These are phyloP conservation scores for Protodeltote pygarga DNA, from an alignment of 2,888 invertebrate species.

Conservation along the genomic window DNA sequence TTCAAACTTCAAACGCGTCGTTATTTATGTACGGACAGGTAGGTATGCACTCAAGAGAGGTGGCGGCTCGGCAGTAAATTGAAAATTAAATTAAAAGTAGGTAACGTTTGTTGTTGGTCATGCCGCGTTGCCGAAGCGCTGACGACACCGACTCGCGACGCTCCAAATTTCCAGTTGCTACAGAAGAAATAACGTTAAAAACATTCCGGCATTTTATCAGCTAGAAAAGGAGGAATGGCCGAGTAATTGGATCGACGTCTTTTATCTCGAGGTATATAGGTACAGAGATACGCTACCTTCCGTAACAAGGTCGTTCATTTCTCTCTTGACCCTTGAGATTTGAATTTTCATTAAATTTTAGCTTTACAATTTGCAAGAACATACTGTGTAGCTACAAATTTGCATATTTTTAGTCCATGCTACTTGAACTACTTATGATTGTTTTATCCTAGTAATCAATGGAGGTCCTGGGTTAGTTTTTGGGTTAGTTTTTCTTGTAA, in stretches of 20 bases:
- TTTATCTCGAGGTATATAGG: constrained; percentile 39
- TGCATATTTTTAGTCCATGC: no score
- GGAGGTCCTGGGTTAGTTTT: no score
- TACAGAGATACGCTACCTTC: constrained; percentile 13
- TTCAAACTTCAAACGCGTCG: constrained; percentile 47
- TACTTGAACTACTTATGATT: no score
- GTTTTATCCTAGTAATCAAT: no score
- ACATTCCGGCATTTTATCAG: constrained; percentile 58
- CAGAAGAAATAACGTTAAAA: constrained; percentile 60
- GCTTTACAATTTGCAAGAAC: not conserved
- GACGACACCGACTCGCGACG: no score
- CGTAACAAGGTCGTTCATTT: constrained; percentile 34
- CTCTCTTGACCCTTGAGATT: constrained; percentile 34
- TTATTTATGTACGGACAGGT: constrained; percentile 48
- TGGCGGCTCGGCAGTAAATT: constrained; percentile 51
- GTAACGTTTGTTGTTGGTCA: constrained; percentile 53
- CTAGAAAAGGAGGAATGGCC: constrained; percentile 45
- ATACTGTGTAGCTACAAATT: no score
- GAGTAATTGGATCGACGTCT: constrained; percentile 55
- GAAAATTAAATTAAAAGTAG: constrained; percentile 65
- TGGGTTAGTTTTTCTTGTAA: no score
- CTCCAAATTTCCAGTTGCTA: constrained; percentile 41
- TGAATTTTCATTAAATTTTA: constrained; percentile 35
- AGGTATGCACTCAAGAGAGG: constrained; percentile 46
- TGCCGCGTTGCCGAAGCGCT: constrained; percentile 47